phyloP scores from a whole-genome alignment of 2,888 invertebrate species.

The Hipparchia sbordonii region DNA sequence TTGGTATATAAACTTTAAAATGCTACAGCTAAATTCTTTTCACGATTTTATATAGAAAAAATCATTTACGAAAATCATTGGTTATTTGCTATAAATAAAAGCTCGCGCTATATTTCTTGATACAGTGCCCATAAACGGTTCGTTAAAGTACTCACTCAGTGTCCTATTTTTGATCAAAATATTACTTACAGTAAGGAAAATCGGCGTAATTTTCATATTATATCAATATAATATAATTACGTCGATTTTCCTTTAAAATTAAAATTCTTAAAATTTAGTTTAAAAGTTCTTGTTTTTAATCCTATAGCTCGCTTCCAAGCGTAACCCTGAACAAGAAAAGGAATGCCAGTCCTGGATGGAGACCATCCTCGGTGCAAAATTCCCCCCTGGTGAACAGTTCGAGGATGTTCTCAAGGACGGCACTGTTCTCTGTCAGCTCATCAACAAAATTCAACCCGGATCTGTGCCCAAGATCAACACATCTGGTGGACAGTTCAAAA shows the following conservation, averaged over 20 bases:
- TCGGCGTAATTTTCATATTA: no score
- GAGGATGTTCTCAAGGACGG: constrained; percentile 97
- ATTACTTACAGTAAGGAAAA: neutral
- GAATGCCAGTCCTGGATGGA: constrained; percentile 98
- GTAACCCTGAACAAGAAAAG: constrained; percentile 90
- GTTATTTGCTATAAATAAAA: neutral
- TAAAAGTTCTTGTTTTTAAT: constrained; percentile 16
- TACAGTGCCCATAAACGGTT: neutral
- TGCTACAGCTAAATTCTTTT: no score
- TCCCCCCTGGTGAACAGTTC: constrained; percentile 90
- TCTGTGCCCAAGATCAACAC: constrained; percentile 95
- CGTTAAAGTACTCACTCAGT: neutral
- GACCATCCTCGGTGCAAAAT: constrained; percentile 91
- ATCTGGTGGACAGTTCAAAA: constrained; percentile 98
- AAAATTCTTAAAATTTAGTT: no score
- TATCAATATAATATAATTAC: no score
- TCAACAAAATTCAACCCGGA: constrained; percentile 96
- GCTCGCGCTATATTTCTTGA: neutral
- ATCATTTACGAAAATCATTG: neutral
- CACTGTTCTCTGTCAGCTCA: constrained; percentile 94
- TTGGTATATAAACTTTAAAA: no score
- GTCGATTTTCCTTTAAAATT: no score
- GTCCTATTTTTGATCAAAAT: neutral
- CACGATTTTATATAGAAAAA: neutral
- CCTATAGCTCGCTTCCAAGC: constrained; percentile 90